Evolutionary conservation across 2,797 vertebrate genomes (phyloP).

Genomic region (Calcarius lapponicus): DNA sequence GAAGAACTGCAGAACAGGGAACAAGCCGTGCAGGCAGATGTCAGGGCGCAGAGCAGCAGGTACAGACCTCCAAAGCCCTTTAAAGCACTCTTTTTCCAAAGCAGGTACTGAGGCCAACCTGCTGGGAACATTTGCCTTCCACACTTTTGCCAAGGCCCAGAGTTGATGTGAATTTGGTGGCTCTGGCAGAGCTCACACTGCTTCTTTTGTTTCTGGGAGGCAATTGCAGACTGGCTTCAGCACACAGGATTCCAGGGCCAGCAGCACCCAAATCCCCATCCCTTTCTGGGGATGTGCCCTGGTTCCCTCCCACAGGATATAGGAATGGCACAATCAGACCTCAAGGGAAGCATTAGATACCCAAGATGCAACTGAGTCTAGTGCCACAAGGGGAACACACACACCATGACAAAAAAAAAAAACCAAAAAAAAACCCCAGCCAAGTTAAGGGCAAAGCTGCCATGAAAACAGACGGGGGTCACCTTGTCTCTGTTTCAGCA

Average conservation of each 20-base stretch:
- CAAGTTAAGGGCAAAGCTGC: neutral
- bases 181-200: neutral
- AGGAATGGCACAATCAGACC: neutral
- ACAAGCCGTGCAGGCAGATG: accelerated
- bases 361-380: neutral
- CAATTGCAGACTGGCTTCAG: neutral
- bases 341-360: neutral
- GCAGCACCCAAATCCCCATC: neutral
- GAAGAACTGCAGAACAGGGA: neutral
- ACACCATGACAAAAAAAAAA: accelerated
- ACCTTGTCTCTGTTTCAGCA: neutral
- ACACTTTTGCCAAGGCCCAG: accelerated
- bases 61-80: neutral
- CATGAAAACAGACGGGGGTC: accelerated
- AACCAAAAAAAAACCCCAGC: neutral
- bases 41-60: neutral
- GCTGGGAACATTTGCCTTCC: neutral
- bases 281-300: neutral
- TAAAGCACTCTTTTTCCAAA: neutral
- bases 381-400: neutral
- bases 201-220: neutral
- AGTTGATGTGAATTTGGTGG: accelerated
- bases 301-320: neutral
- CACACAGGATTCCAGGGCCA: neutral
- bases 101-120: neutral